phyloP scores from a whole-genome alignment of 2,797 vertebrate species.

The Paguma larvata region DNA sequence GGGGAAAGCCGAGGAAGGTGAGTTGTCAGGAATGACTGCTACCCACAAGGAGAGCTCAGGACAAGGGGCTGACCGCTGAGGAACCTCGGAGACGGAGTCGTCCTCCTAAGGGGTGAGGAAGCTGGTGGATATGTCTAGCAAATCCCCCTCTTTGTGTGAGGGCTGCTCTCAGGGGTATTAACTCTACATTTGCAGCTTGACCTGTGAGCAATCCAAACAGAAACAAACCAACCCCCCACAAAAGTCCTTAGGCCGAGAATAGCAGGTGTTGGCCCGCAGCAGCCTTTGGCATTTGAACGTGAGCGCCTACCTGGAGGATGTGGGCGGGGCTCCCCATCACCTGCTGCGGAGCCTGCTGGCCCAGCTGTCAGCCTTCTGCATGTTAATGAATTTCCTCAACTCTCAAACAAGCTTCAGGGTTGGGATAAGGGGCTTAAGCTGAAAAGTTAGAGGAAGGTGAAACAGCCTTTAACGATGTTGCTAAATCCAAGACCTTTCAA shows the following conservation, averaged over 20 bases:
- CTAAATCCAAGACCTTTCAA: not conserved
- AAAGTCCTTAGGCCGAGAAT: not conserved
- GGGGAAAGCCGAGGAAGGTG: not conserved
- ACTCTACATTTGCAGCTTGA: not conserved
- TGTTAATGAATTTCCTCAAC: not conserved
- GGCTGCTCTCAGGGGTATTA: not conserved
- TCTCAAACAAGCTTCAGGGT: too few relatives aligned
- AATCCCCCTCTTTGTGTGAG: not conserved
- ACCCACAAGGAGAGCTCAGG: not conserved
- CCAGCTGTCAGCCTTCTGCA: not conserved
- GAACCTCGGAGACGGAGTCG: not conserved
- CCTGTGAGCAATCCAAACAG: not conserved
- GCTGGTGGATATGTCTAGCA: not conserved
- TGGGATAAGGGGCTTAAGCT: not conserved
- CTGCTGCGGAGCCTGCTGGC: not conserved
- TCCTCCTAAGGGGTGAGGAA: not conserved
- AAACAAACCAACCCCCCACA: not conserved
- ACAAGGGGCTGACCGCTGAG: not conserved
- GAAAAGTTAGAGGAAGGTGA: not conserved
- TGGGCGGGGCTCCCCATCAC: not conserved
- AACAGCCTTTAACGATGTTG: not conserved
- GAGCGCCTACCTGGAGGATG: not conserved
- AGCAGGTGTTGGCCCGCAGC: not conserved
- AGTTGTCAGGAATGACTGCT: not conserved
- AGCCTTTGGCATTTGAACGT: not conserved